Percentiles rank a stretch among this genome's conserved stretches.
Evolutionary conservation across 2,888 invertebrate species (phyloP).

Genomic region (Tyria jacobaeae): DNA sequence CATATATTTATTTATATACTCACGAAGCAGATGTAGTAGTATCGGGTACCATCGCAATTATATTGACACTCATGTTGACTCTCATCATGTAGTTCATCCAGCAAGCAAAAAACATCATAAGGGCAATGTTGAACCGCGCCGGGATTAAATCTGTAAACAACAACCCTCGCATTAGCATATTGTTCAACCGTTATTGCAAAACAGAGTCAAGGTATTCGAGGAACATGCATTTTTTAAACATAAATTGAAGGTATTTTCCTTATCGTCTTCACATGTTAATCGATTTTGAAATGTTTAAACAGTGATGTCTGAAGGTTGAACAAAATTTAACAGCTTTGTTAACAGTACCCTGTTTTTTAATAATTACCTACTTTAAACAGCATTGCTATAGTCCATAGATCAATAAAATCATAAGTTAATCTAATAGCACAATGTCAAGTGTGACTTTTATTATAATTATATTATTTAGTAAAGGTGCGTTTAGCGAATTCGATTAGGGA

Average conservation of each 20-base stretch:
- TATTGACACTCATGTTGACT: constrained; percentile 92
- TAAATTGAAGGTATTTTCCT: constrained; percentile 39
- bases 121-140: constrained; percentile 81
- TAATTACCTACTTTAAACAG: background rate
- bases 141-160: constrained; percentile 73
- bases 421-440: too few species aligned
- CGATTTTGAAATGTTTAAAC: constrained; percentile 27
- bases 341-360: background rate
- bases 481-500: background rate
- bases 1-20: constrained; percentile 55
- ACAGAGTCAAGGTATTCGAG: constrained; percentile 19
- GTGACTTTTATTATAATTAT: background rate
- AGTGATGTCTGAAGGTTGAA: constrained; percentile 25
- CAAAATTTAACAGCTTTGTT: constrained; percentile 20
- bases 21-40: constrained; percentile 66
- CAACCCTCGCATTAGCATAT: constrained; percentile 26
- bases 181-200: constrained; percentile 19
- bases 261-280: constrained; percentile 28
- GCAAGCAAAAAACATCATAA: constrained; percentile 92
- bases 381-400: background rate
- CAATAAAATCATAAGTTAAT: background rate
- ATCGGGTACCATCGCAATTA: constrained; percentile 90
- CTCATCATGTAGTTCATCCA: constrained; percentile 91
- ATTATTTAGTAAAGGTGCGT: background rate
- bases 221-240: constrained; percentile 25